phyloP scores from a whole-genome alignment of 2,888 invertebrate genomes.

The Acleris sparsana region DNA sequence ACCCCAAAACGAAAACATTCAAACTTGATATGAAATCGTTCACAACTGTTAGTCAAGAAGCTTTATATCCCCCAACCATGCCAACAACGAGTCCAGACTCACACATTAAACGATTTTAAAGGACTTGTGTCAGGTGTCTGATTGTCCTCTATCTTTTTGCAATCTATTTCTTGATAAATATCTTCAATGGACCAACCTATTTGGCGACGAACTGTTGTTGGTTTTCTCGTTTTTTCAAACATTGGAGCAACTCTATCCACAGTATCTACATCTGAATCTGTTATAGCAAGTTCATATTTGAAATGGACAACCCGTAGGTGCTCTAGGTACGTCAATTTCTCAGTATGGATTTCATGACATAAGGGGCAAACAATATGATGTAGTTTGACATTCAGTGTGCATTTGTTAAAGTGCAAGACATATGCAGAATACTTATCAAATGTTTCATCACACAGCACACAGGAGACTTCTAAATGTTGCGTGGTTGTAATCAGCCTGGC shows the following conservation, averaged over 20 bases:
- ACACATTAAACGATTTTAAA: conserved; percentile 77
- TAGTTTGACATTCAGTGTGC: conserved; percentile 76
- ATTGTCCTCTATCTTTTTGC: conserved; percentile 69
- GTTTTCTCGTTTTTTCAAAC: conserved; percentile 66
- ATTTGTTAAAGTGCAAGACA: conserved; percentile 70
- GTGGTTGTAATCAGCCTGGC: conserved; percentile 26
- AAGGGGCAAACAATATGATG: conserved; percentile 76
- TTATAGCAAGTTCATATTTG: conserved; percentile 47
- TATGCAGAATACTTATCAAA: conserved; percentile 71
- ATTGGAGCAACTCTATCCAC: conserved; percentile 69
- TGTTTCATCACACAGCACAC: conserved; percentile 74
- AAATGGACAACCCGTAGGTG: conserved; percentile 69
- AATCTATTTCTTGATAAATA: conserved; percentile 79
- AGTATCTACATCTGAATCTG: conserved; percentile 64
- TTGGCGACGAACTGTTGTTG: conserved; percentile 71
- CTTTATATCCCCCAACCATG: conserved; percentile 61
- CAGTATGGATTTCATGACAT: conserved; percentile 74
- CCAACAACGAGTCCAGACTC: conserved; percentile 69
- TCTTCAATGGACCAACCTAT: conserved; percentile 81
- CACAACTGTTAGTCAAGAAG: conserved; percentile 40
- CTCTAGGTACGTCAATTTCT: conserved; percentile 66
- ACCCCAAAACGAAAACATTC: neutral
- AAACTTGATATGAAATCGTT: conserved; percentile 13
- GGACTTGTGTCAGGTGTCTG: conserved; percentile 73
- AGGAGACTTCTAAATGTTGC: conserved; percentile 60